A percentile compares a stretch with the other conserved stretches of the same genome.
Evolutionary conservation across 2,888 invertebrate species (phyloP).

Genomic region (Mylabris sibirica): DNA sequence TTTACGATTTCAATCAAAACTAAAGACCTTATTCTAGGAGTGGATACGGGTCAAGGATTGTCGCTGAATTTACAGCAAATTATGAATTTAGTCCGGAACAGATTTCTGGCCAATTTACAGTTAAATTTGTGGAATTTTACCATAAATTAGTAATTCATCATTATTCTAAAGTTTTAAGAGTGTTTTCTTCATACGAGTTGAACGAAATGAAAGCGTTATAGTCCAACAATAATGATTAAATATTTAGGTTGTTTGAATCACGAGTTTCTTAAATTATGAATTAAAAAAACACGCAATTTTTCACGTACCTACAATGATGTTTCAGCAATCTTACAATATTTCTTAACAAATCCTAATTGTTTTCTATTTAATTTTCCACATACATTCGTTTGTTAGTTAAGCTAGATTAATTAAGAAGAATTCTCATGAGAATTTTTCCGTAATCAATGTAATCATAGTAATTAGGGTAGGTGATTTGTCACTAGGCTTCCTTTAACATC

Average conservation of each 20-base stretch:
- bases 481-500: too few species aligned
- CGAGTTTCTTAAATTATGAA: conserved; percentile 11
- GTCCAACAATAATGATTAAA: not conserved
- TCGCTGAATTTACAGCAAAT: not conserved
- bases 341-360: conserved; percentile 14
- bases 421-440: not conserved
- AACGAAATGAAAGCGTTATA: conserved; percentile 24
- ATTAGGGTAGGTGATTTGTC: not conserved
- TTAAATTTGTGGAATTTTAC: too few species aligned
- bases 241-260: conserved; percentile 26
- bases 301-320: conserved; percentile 14
- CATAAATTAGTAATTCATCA: not conserved
- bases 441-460: not conserved
- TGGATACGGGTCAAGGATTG: conserved; percentile 10
- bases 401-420: conserved; percentile 16
- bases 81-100: not conserved
- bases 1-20: not conserved
- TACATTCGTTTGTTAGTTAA: conserved; percentile 8
- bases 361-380: not conserved
- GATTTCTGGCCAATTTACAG: not conserved
- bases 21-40: not conserved
- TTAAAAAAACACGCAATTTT: not conserved
- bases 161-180: too few species aligned
- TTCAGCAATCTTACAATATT: conserved; percentile 11
- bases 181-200: conserved; percentile 17